phyloP scores from a whole-genome alignment of 2,797 vertebrate species.

The Enteromius radiatus region DNA sequence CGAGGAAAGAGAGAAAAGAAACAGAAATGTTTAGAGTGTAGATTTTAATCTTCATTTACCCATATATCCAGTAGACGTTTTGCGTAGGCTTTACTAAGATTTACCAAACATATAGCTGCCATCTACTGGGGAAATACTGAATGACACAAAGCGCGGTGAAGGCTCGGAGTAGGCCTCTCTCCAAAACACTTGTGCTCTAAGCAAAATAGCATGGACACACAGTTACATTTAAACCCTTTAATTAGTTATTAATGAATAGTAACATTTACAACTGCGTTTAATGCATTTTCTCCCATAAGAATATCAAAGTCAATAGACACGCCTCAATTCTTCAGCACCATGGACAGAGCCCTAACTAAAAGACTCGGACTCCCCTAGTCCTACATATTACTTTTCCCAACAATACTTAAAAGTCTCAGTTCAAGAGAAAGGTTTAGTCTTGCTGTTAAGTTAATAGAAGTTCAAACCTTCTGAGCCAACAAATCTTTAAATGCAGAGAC shows the following conservation, averaged over 20 bases:
- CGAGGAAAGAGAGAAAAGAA: neutral
- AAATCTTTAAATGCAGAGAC: neutral
- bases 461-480: neutral
- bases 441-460: neutral
- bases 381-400: no score
- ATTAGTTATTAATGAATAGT: neutral
- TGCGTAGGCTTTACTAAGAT: neutral
- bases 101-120: constrained; percentile 5
- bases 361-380: neutral
- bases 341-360: constrained; percentile 20
- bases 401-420: neutral
- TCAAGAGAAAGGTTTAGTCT: neutral
- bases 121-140: constrained; percentile 19
- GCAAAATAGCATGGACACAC: neutral
- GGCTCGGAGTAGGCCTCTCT: neutral
- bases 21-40: neutral
- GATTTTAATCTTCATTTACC: neutral
- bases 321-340: constrained; percentile 54
- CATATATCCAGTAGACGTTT: no score
- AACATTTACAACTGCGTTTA: neutral
- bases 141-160: neutral
- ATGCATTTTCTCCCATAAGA: neutral
- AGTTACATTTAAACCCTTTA: neutral
- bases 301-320: neutral
- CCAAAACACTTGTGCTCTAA: neutral